phyloP scores from a whole-genome alignment of 2,888 invertebrate genomes.

The Diplolepis rosae region DNA sequence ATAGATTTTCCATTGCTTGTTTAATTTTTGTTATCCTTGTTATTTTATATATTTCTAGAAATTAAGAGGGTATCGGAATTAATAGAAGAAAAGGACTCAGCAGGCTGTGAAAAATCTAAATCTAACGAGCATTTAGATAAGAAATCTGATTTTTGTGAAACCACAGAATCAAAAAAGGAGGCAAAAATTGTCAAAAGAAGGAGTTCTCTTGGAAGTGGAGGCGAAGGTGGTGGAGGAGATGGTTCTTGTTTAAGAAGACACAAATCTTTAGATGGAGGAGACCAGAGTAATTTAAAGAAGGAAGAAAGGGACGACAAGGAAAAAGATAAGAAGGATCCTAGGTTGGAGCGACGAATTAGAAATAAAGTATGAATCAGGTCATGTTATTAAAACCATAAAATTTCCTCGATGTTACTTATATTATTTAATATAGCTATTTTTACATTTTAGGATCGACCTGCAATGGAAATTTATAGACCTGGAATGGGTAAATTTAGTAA shows the following conservation, averaged over 20 bases:
- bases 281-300: conserved; percentile 75
- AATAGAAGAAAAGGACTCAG: conserved; percentile 36
- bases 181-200: conserved; percentile 64
- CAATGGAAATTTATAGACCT: conserved; percentile 92
- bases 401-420: too few species aligned
- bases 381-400: too few species aligned
- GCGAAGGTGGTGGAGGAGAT: conserved; percentile 65
- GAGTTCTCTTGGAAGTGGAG: conserved; percentile 70
- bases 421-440: neutral
- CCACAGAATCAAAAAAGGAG: conserved; percentile 54
- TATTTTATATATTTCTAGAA: conserved; percentile 6
- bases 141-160: conserved; percentile 46
- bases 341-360: conserved; percentile 79
- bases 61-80: conserved; percentile 33
- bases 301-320: conserved; percentile 77
- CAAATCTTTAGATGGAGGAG: conserved; percentile 77
- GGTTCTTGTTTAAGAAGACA: conserved; percentile 75
- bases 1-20: too few species aligned
- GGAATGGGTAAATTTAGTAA: conserved; percentile 89
- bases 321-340: conserved; percentile 76
- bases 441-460: conserved; percentile 85
- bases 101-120: conserved; percentile 51
- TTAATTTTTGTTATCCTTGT: neutral
- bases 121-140: conserved; percentile 55
- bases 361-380: conserved; percentile 81